These are phyloP conservation scores for Camponotus vicinus DNA, from an alignment of 1,140 invertebrate species.

Conservation along the genomic window DNA sequence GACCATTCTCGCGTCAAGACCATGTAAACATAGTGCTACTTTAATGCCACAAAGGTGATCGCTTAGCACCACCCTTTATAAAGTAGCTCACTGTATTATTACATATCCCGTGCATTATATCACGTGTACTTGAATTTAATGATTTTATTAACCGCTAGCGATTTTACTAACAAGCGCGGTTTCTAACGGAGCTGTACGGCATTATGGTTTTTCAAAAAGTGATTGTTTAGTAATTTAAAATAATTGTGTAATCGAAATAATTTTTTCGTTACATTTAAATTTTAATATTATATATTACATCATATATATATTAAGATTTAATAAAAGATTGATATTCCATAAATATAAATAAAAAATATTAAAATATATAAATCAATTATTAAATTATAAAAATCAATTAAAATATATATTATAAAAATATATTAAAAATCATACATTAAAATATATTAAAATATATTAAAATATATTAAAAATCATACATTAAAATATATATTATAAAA, in stretches of 20 bases:
- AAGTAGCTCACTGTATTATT: constrained; percentile 1
- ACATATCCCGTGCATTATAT: neutral
- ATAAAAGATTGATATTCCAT: neutral
- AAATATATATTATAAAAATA: neutral
- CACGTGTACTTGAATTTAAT: constrained; percentile 30
- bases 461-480: neutral
- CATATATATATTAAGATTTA: neutral
- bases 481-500: neutral
- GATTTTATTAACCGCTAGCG: neutral
- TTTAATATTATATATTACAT: neutral
- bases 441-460: neutral
- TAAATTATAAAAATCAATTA: neutral
- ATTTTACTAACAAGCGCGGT: neutral
- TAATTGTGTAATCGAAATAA: neutral
- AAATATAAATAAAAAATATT: neutral
- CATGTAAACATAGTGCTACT: neutral
- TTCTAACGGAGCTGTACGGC: neutral
- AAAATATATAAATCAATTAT: too few relatives aligned
- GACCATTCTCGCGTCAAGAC: neutral
- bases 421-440: neutral
- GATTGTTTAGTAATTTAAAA: neutral
- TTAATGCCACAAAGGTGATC: neutral
- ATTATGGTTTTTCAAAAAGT: neutral
- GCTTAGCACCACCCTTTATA: neutral
- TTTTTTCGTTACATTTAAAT: neutral